Percentiles rank a stretch among this genome's conserved stretches.
Conservation (phyloP, 1,140 invertebrate species). For the Diorhabda carinulata region DNA sequence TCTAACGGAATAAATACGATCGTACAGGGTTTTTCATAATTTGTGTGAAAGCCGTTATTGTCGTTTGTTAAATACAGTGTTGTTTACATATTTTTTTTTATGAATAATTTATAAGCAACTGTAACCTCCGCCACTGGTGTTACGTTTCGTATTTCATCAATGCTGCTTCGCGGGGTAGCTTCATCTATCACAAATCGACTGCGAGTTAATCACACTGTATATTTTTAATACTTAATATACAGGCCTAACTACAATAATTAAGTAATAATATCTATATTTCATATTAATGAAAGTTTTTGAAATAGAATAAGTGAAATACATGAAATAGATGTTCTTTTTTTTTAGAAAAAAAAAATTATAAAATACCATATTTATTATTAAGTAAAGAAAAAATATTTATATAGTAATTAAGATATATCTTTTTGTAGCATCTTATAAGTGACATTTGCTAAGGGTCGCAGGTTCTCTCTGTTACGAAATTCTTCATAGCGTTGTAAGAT, state of each 20-base stretch:
- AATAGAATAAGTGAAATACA: slow-evolving; percentile 39
- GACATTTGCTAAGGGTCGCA: slow-evolving; percentile 46
- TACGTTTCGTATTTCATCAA: slow-evolving; percentile 17
- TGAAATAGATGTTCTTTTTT: slow-evolving; percentile 41
- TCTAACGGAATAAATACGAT: not conserved
- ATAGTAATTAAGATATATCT: slow-evolving; percentile 44
- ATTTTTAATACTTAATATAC: slow-evolving; percentile 50
- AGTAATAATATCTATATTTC: slow-evolving; percentile 47
- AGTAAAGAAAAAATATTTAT: slow-evolving; percentile 41
- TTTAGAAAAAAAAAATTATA: slow-evolving; percentile 33
- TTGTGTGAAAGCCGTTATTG: not conserved
- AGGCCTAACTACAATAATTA: slow-evolving; percentile 49
- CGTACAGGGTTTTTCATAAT: not conserved
- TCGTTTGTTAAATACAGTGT: not conserved
- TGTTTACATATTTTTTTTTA: not conserved
- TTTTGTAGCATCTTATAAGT: slow-evolving; percentile 47
- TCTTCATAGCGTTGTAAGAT: slow-evolving; percentile 26
- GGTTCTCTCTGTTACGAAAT: slow-evolving; percentile 41
- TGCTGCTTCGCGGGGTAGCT: slow-evolving; percentile 23
- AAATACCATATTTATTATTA: slow-evolving; percentile 44
- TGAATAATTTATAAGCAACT: not conserved
- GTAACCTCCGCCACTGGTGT: not conserved
- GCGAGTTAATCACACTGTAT: slow-evolving; percentile 46
- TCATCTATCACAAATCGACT: slow-evolving; percentile 37
- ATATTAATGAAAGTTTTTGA: slow-evolving; percentile 43